Conservation (phyloP, 2,113 vertebrate species). For the Apus apus region DNA sequence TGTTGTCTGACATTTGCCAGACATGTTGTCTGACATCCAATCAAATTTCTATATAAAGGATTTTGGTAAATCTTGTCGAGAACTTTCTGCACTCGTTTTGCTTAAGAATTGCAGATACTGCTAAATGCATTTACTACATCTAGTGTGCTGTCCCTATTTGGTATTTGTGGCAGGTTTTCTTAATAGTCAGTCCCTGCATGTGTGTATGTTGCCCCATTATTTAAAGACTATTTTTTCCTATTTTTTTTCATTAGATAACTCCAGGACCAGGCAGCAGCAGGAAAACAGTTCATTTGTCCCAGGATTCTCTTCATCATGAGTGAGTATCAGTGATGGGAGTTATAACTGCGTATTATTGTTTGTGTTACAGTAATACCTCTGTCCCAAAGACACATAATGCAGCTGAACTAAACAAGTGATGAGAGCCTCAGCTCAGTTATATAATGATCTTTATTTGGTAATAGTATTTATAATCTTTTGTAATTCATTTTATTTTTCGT, state of each 20-base stretch:
- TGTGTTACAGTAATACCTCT: neutral
- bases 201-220: neutral
- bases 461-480: neutral
- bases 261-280: constrained; percentile 79
- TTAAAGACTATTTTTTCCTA: neutral
- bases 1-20: neutral
- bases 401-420: neutral
- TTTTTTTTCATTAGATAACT: constrained; percentile 77
- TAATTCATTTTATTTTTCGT: neutral
- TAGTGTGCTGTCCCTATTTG: neutral
- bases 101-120: neutral
- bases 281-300: constrained; percentile 83
- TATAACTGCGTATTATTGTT: neutral
- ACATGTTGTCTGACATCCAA: neutral
- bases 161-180: neutral
- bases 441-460: neutral
- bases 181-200: neutral
- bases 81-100: neutral
- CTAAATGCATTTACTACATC: neutral
- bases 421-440: neutral
- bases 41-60: neutral
- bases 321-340: constrained; percentile 78
- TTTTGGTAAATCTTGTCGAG: neutral
- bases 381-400: neutral
- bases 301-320: constrained; percentile 89